These are phyloP conservation scores for Nothocercus nigrocapillus DNA, from an alignment of 2,113 vertebrate genomes.

Conservation along the genomic window DNA sequence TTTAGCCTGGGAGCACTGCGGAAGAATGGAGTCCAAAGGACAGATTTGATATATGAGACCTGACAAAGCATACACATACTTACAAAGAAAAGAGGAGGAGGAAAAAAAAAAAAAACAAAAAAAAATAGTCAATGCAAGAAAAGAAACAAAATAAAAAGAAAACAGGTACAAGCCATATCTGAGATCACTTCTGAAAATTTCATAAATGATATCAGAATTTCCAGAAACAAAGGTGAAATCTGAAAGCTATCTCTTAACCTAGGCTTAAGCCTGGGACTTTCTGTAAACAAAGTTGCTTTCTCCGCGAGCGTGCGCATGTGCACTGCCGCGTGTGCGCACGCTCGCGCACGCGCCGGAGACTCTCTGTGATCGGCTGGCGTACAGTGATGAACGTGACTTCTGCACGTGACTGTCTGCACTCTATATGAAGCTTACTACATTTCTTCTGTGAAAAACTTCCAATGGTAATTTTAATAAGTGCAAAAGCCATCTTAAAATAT, in stretches of 20 bases:
- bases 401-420: background rate
- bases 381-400: background rate
- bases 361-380: background rate
- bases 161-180: background rate
- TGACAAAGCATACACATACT: background rate
- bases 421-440: background rate
- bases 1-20: background rate
- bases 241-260: background rate
- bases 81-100: background rate
- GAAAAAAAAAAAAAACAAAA: background rate
- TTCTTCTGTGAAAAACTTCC: background rate
- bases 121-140: background rate
- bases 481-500: background rate
- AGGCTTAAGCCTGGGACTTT: background rate
- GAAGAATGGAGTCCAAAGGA: slow-evolving; percentile 44
- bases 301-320: accelerated
- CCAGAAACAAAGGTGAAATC: background rate
- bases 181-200: background rate
- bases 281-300: background rate
- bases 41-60: background rate
- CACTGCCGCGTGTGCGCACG: too few relatives aligned
- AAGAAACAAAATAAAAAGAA: background rate
- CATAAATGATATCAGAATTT: background rate
- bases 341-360: background rate
- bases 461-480: background rate